Base-by-base conservation (phyloP, 2,888 invertebrate species). In the Trichogramma evanescens region DNA sequence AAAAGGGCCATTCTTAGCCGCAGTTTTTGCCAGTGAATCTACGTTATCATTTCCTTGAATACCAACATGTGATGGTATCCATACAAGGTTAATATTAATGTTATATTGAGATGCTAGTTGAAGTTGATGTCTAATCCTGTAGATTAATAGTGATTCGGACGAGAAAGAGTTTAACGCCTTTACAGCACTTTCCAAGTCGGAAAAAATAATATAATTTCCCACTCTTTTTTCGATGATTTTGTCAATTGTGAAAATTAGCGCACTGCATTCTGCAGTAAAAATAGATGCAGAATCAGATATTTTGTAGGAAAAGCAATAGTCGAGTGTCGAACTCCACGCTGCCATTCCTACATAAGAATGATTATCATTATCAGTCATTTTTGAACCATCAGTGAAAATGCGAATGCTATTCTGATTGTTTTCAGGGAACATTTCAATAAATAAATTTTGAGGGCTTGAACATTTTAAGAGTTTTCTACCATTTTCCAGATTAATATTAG, bases 11-110 rank as follows among this genome's bases (percentile, higher is more conserved):
- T 5, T 46, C 0, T n/a, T 6, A 9, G 42, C 2, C 4, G 63
- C 62, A 2, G 44, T 39, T 46, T 59, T 63, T 1, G 64, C 65
- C 3, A 9, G 45, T 4, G 7, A 2, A 50, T 66, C 66, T 1
- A 56, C 67, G 0, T 39, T 10, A 45, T 66, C 64, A 56, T 67
- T 66, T 3, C 63, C 63, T 1, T 3, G 6, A 3, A 67, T 62
- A 6, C 64, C 64, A 5, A 42, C 41, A 40, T 67, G 67, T 5
- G 64, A 50, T 0, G 65, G 66, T n/a, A 66, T 55, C 66, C 67
- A 66, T 4, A 62, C 54, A 6, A 66, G 46, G 39, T 55, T 50
- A 8, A 66, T 49, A 1, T 13, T 26, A 10, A 58, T 58, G 4
- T 48, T n/a, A 1, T 9, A 4, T 38, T 45, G 39, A 5, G 50